Percentiles rank a stretch among this genome's conserved stretches.
Conservation (phyloP, 1,140 invertebrate genomes). For the Cotesia glomerata region DNA sequence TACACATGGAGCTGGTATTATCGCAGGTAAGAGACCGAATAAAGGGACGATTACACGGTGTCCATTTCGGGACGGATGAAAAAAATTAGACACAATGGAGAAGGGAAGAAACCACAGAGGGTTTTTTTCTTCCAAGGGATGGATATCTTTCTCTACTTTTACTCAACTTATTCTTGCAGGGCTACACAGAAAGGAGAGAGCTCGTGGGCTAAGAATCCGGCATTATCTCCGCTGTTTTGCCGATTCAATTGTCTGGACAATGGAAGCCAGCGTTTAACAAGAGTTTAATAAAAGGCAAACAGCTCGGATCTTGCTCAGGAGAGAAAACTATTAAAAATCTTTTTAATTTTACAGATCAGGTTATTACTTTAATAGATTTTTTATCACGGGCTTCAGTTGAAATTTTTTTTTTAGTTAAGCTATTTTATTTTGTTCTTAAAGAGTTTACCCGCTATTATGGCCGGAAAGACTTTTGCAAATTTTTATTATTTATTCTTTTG, state of each 20-base stretch:
- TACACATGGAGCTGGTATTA: not conserved
- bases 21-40: conserved; percentile 32
- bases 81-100: conserved; percentile 31
- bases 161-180: not conserved
- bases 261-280: conserved; percentile 62
- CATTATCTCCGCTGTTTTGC: conserved; percentile 62
- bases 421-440: no score
- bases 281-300: conserved; percentile 65
- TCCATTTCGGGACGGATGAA: conserved; percentile 50
- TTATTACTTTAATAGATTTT: not conserved
- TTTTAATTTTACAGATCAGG: conserved; percentile 18
- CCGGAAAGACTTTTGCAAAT: no score
- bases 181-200: not conserved
- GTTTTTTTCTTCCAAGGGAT: not conserved
- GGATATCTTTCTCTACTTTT: no score
- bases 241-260: conserved; percentile 61
- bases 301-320: conserved; percentile 29
- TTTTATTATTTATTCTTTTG: no score
- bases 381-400: not conserved
- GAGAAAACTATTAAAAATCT: conserved; percentile 27
- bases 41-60: conserved; percentile 52
- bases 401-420: no score
- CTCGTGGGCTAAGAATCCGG: conserved; percentile 30
- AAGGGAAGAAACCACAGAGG: conserved; percentile 7
- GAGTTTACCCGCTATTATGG: no score